Base-by-base conservation (phyloP, 2,888 invertebrate species). In the Melanophora roralis region DNA sequence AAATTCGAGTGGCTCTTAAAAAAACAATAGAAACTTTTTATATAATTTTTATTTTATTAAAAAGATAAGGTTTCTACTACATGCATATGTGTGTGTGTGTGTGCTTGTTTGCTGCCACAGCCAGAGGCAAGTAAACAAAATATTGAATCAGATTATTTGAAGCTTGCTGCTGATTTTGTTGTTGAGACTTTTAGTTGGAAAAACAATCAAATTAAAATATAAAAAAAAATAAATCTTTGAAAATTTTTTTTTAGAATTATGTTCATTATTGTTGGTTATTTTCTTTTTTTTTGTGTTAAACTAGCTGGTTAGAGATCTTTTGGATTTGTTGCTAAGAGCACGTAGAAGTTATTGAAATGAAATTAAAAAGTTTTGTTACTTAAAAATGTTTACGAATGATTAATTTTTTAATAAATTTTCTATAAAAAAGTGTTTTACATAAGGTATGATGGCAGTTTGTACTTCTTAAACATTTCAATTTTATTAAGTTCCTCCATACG, bases 1-100 rank as follows among this genome's bases (percentile, higher is more conserved):
- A 78, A 74, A 74, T 57, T 71, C 75, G 21, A 79, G 79, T 75
- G 75, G 51, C 71, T 75, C 71, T 79, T 69, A 59, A 62, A 62
- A 57, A 68, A 47, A 78, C 65, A 71, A 71, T 65, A 62, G 32
- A 49, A 53, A 38, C n/a, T 8, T 36, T 36, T 49, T 27, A 38
- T 51, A 8, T 49, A 12, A 27, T 57, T 16, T 12, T 45, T 40
- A 14, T 45, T 47, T n/a, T n/a, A n/a, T n/a, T n/a, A n/a, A n/a
- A n/a, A n/a, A n/a, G n/a, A n/a, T n/a, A n/a, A n/a, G n/a, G n/a
- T n/a, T n/a, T n/a, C n/a, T n/a, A n/a, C n/a, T 19, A 12, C 2
- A 53, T 34, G n/a, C n/a, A n/a, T 14, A 5, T 51, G 6, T 27
- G 1, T 4, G 27, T 8, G 21, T 55, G 32, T 55, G 47, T 64